These are phyloP conservation scores for Drosophila pseudoobscura DNA, from an alignment of 1,140 invertebrate species.

Conservation along the genomic window DNA sequence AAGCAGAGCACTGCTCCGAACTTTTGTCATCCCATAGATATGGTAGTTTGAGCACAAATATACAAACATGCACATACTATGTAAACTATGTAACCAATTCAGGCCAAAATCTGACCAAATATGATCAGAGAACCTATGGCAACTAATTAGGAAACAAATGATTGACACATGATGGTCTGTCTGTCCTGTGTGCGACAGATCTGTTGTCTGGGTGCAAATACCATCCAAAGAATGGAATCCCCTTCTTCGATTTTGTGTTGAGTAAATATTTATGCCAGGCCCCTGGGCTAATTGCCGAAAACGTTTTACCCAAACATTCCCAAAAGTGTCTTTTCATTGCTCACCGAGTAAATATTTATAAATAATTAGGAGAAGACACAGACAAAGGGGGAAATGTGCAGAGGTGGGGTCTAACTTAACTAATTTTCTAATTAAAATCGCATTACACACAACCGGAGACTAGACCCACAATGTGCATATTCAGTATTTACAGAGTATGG, in stretches of 20 bases:
- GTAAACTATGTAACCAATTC: slow-evolving; percentile 7
- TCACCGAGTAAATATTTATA: slow-evolving; percentile 35
- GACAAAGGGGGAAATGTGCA: background rate
- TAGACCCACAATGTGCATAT: no score
- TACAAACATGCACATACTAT: slow-evolving; percentile 22
- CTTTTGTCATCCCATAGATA: slow-evolving; percentile 48
- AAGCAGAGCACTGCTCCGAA: slow-evolving; percentile 34
- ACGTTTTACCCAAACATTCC: slow-evolving; percentile 15
- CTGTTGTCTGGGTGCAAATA: slow-evolving; percentile 10
- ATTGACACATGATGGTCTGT: no score
- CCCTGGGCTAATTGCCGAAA: slow-evolving; percentile 27
- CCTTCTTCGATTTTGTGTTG: background rate
- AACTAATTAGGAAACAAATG: slow-evolving; percentile 19
- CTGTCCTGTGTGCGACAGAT: background rate
- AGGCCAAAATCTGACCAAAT: slow-evolving; percentile 37
- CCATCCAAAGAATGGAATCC: background rate
- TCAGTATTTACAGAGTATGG: no score
- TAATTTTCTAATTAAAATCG: background rate
- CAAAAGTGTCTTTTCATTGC: slow-evolving; percentile 8
- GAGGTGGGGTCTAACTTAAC: background rate
- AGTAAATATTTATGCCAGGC: slow-evolving; percentile 34
- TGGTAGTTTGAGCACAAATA: slow-evolving; percentile 26
- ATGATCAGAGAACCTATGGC: slow-evolving; percentile 32
- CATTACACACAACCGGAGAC: no score
- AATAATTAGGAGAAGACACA: slow-evolving; percentile 15